Percentiles rank a stretch among this genome's conserved stretches.
Evolutionary conservation across 2,113 vertebrate genomes (phyloP).

Genomic region (Chiloscyllium plagiosum): DNA sequence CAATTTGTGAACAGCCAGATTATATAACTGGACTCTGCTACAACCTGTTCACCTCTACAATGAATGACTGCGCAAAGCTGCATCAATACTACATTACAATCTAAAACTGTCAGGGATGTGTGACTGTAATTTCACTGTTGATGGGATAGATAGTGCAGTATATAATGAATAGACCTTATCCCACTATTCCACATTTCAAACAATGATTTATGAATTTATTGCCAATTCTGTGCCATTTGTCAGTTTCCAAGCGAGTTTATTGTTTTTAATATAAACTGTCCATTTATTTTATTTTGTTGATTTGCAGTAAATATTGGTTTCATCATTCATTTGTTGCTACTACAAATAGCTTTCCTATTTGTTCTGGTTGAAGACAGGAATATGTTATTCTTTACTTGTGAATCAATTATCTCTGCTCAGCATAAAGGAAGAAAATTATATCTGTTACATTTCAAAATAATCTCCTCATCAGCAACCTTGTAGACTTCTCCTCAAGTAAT

Average conservation of each 20-base stretch:
- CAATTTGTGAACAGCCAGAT: neutral
- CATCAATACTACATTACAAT: slow-evolving; percentile 3
- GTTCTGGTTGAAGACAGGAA: neutral
- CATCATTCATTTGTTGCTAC: neutral
- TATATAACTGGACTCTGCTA: neutral
- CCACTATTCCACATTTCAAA: slow-evolving; percentile 4
- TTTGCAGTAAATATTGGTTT: neutral
- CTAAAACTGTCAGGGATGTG: slow-evolving; percentile 11
- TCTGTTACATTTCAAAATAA: neutral
- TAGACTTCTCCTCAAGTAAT: neutral
- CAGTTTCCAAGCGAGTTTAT: neutral
- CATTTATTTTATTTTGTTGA: slow-evolving; percentile 15
- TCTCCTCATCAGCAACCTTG: neutral
- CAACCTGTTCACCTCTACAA: neutral
- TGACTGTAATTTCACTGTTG: slow-evolving; percentile 34
- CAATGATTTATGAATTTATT: neutral
- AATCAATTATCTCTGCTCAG: neutral
- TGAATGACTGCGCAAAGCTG: neutral
- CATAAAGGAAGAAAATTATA: neutral
- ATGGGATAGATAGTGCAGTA: neutral
- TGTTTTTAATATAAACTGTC: slow-evolving; percentile 19
- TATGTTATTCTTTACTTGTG: neutral
- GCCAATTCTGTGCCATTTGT: neutral
- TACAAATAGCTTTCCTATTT: neutral
- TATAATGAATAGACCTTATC: neutral